phyloP scores from a whole-genome alignment of 2,888 invertebrate genomes.

The Therioaphis trifolii region DNA sequence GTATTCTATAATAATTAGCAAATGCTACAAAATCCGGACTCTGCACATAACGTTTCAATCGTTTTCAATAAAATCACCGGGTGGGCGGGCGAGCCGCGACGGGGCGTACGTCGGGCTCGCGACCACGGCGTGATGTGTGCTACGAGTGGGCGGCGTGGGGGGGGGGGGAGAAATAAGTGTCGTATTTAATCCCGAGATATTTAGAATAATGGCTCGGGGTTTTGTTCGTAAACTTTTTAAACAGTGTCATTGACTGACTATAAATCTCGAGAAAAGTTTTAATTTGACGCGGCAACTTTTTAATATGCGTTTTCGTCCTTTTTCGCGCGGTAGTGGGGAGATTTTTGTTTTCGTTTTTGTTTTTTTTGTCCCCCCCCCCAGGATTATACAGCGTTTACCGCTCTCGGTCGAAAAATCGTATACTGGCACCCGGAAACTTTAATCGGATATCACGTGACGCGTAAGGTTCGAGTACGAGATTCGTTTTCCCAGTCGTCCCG shows the following conservation, averaged over 20 bases:
- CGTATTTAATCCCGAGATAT: not conserved
- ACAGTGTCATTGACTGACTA: not conserved
- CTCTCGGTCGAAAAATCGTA: not conserved
- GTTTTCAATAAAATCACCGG: too few relatives aligned
- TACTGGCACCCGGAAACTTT: not conserved
- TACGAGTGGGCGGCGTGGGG: too few relatives aligned
- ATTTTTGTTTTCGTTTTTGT: too few relatives aligned
- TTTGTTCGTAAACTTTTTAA: not conserved
- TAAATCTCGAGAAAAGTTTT: not conserved
- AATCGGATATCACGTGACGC: not conserved
- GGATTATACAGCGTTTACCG: not conserved
- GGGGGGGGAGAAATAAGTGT: not conserved
- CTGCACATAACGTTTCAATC: too few relatives aligned
- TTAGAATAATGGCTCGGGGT: not conserved
- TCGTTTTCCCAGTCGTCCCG: too few relatives aligned
- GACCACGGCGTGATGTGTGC: too few relatives aligned
- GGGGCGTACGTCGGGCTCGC: too few relatives aligned
- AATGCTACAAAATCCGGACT: too few relatives aligned
- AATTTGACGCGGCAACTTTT: not conserved
- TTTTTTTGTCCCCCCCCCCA: not conserved
- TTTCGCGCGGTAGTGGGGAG: too few relatives aligned
- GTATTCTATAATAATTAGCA: too few relatives aligned
- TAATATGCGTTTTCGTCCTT: not conserved
- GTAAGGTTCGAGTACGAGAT: too few relatives aligned
- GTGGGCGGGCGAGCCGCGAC: too few relatives aligned